These are phyloP conservation scores for Polypterus bichir DNA, from an alignment of 2,113 vertebrate species.

Conservation along the genomic window DNA sequence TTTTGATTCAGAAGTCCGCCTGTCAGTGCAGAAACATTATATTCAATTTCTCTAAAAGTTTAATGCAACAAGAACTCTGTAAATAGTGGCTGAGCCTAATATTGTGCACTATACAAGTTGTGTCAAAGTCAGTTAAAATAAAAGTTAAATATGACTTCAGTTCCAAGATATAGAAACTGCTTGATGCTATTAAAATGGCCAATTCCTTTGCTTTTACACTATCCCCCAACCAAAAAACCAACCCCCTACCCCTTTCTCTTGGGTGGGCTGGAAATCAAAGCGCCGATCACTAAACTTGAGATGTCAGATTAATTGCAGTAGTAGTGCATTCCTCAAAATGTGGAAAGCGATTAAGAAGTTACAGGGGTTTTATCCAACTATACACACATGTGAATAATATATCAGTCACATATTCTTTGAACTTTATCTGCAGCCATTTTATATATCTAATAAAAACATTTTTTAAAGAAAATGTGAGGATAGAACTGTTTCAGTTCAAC, in stretches of 20 bases:
- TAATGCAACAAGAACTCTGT: too few species aligned
- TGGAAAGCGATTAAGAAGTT: conserved; percentile 1
- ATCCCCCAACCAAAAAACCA: too few species aligned
- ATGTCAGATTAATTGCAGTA: conserved; percentile 49
- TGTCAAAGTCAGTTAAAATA: too few species aligned
- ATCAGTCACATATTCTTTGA: not conserved
- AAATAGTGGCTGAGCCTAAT: too few species aligned
- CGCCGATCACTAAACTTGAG: conserved; percentile 44
- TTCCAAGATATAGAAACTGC: too few species aligned
- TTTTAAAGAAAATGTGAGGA: not conserved
- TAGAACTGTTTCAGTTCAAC: not conserved
- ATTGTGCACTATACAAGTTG: too few species aligned
- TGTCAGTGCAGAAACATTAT: too few species aligned
- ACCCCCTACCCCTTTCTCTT: conserved; percentile 22
- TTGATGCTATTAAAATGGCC: too few species aligned
- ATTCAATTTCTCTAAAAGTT: too few species aligned
- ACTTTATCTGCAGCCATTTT: not conserved
- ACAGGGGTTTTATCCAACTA: not conserved
- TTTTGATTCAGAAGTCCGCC: too few species aligned
- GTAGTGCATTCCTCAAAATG: conserved; percentile 27
- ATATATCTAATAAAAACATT: not conserved
- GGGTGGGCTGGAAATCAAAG: conserved; percentile 57
- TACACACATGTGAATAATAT: conserved; percentile 1
- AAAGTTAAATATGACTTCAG: too few species aligned
- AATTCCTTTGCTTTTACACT: too few species aligned